phyloP scores from a whole-genome alignment of 2,113 vertebrate species.

The Tapirus terrestris region DNA sequence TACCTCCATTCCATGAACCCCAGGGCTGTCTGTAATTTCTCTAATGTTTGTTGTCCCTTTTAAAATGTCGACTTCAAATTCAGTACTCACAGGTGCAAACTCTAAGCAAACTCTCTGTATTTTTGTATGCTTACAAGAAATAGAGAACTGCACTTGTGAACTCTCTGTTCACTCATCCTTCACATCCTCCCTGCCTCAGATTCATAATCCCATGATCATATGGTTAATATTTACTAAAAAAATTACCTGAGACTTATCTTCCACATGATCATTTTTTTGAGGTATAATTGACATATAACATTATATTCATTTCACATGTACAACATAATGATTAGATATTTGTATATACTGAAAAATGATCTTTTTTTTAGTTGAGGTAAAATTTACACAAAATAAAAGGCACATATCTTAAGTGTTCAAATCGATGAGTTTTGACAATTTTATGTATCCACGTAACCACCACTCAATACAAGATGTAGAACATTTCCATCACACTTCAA shows the following conservation, averaged over 20 bases:
- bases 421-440: neutral
- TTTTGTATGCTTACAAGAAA: neutral
- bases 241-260: neutral
- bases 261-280: neutral
- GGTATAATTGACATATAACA: neutral
- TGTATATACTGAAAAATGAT: neutral
- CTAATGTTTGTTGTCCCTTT: neutral
- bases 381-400: neutral
- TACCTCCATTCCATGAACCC: neutral
- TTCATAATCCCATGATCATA: neutral
- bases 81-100: neutral
- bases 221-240: neutral
- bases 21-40: neutral
- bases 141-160: neutral
- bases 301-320: neutral
- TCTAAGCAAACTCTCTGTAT: neutral
- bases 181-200: neutral
- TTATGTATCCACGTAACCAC: neutral
- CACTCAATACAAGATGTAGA: neutral
- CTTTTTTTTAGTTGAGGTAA: neutral
- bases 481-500: neutral
- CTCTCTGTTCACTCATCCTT: neutral
- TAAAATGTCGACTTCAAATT: neutral
- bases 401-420: neutral
- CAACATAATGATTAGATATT: neutral